Evolutionary conservation across 2,113 vertebrate species (phyloP).

Genomic region (Caracal caracal): DNA sequence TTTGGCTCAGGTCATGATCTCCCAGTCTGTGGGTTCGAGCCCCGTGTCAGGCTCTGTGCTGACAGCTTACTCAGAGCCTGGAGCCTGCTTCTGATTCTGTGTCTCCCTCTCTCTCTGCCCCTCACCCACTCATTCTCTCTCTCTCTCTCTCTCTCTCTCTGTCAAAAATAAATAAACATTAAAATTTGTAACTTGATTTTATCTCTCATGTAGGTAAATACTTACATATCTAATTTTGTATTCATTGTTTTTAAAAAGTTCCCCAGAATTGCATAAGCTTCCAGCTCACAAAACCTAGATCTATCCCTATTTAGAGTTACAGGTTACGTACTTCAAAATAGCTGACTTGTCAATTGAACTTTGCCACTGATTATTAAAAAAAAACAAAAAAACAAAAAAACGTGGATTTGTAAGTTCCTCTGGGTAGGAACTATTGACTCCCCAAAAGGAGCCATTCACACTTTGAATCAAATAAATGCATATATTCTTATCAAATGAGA

Average conservation of each 20-base stretch:
- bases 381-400: not conserved
- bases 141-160: no score
- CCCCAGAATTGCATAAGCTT: not conserved
- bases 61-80: no score
- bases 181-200: not conserved
- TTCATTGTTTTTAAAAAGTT: not conserved
- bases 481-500: constrained; percentile 69
- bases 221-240: constrained; percentile 12
- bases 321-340: constrained; percentile 54
- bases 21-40: no score
- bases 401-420: constrained; percentile 58
- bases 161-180: no score
- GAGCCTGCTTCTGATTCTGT: no score
- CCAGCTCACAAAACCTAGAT: not conserved
- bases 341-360: constrained; percentile 46
- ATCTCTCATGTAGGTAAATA: not conserved
- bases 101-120: no score
- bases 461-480: constrained; percentile 51
- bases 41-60: no score
- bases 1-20: no score
- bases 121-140: no score
- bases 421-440: constrained; percentile 62
- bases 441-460: constrained; percentile 46
- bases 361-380: not conserved
- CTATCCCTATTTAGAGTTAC: not conserved